Conservation (phyloP, 1,140 invertebrate species). For the Drosophila kohkoa region DNA sequence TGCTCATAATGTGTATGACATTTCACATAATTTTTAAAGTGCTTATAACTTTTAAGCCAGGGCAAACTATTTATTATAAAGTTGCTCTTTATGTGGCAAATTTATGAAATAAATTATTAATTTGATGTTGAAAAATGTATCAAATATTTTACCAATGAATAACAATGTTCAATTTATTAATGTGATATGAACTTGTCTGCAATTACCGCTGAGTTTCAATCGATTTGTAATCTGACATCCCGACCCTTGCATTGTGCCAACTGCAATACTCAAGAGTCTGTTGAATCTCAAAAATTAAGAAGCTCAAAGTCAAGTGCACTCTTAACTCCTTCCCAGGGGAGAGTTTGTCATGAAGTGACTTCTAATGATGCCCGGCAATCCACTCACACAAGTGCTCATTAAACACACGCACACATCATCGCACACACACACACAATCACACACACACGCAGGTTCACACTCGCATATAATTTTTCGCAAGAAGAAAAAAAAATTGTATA, state of each 20-base stretch:
- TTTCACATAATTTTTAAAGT: not conserved
- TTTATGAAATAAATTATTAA: too few species aligned
- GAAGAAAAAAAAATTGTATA: conserved; percentile 58
- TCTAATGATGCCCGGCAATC: conserved; percentile 56
- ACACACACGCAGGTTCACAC: not conserved
- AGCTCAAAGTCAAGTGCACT: conserved; percentile 49
- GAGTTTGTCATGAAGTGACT: conserved; percentile 56
- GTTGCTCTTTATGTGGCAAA: too few species aligned
- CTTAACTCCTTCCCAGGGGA: conserved; percentile 16
- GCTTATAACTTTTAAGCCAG: not conserved
- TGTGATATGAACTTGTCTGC: too few species aligned
- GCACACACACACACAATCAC: conserved; percentile 6
- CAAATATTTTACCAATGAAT: too few species aligned
- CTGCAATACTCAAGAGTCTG: conserved; percentile 4
- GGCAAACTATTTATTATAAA: not conserved
- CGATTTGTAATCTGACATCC: not conserved
- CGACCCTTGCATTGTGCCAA: conserved; percentile 7
- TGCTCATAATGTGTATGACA: not conserved
- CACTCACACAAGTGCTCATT: conserved; percentile 64
- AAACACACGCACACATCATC: conserved; percentile 41
- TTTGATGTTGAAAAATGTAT: not conserved
- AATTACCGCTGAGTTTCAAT: not conserved
- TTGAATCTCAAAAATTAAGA: conserved; percentile 28
- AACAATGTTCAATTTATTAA: too few species aligned
- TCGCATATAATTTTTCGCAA: not conserved